Evolutionary conservation across 2,113 vertebrate genomes (phyloP).

Genomic region (Edolisoma coerulescens): DNA sequence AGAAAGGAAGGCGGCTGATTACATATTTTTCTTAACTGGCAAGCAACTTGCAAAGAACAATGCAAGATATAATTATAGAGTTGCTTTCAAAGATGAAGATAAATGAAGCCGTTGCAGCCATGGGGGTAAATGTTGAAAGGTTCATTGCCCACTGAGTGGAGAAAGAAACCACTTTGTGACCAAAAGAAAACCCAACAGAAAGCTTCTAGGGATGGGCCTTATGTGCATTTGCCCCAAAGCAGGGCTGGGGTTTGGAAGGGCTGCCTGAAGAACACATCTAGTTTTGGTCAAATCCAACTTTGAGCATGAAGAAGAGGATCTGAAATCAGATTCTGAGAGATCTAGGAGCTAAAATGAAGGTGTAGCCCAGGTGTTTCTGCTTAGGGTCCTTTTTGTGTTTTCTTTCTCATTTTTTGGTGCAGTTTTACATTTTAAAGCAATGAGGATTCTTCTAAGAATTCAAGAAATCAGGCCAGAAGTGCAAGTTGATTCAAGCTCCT

Average conservation of each 20-base stretch:
- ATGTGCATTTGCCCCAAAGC: neutral
- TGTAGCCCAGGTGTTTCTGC: neutral
- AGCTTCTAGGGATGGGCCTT: neutral
- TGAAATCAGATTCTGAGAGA: neutral
- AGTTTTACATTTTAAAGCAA: neutral
- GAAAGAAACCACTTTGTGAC: neutral
- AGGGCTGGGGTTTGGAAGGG: neutral
- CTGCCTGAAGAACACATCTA: neutral
- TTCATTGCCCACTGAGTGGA: slow-evolving; percentile 20
- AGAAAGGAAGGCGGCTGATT: slow-evolving; percentile 73
- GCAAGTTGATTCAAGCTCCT: neutral
- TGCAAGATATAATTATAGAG: slow-evolving; percentile 70
- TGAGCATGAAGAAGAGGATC: neutral
- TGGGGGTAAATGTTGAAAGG: slow-evolving; percentile 19
- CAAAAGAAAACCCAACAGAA: neutral
- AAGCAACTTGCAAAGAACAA: slow-evolving; percentile 68
- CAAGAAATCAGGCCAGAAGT: neutral
- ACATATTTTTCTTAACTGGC: slow-evolving; percentile 57
- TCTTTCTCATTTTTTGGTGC: neutral
- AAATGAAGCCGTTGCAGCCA: slow-evolving; percentile 45
- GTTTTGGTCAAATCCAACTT: neutral
- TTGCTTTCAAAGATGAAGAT: slow-evolving; percentile 61
- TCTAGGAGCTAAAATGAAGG: neutral
- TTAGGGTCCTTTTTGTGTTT: neutral
- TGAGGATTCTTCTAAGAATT: neutral